Conservation (phyloP, 2,113 vertebrate genomes). For the Hydropotes inermis region DNA sequence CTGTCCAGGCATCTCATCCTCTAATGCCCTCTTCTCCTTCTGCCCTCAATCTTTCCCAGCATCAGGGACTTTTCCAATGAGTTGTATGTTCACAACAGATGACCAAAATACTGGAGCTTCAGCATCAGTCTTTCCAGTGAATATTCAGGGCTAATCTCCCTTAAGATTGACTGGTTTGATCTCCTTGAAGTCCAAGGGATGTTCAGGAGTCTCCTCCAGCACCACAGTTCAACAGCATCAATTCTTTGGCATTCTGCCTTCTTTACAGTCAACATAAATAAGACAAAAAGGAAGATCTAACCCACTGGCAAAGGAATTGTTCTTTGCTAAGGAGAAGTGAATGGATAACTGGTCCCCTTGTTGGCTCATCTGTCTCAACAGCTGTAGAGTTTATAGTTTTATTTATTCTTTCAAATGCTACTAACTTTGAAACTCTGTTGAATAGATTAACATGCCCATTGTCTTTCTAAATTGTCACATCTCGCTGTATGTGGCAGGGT, state of each 20-base stretch:
- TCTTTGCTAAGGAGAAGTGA: constrained; percentile 58
- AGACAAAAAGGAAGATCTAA: constrained; percentile 27
- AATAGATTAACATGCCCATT: constrained; percentile 71
- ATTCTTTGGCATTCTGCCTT: background rate
- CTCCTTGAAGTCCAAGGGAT: background rate
- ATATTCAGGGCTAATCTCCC: background rate
- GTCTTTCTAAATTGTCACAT: constrained; percentile 70
- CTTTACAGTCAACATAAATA: background rate
- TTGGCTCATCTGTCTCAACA: constrained; percentile 69
- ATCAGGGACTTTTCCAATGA: background rate
- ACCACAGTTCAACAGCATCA: background rate
- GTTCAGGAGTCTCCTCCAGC: background rate
- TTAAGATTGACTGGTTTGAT: background rate
- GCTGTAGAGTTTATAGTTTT: constrained; percentile 69
- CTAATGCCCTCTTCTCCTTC: background rate
- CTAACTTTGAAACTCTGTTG: constrained; percentile 64
- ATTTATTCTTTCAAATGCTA: constrained; percentile 70
- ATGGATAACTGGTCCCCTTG: constrained; percentile 48
- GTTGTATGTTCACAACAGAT: background rate
- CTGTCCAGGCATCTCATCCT: background rate
- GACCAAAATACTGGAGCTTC: background rate
- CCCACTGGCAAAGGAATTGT: constrained; percentile 33
- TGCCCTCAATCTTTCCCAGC: background rate
- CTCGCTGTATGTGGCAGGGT: constrained; percentile 34
- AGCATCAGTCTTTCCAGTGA: background rate